phyloP scores from a whole-genome alignment of 2,113 vertebrate species.

The Henicopernis longicauda region DNA sequence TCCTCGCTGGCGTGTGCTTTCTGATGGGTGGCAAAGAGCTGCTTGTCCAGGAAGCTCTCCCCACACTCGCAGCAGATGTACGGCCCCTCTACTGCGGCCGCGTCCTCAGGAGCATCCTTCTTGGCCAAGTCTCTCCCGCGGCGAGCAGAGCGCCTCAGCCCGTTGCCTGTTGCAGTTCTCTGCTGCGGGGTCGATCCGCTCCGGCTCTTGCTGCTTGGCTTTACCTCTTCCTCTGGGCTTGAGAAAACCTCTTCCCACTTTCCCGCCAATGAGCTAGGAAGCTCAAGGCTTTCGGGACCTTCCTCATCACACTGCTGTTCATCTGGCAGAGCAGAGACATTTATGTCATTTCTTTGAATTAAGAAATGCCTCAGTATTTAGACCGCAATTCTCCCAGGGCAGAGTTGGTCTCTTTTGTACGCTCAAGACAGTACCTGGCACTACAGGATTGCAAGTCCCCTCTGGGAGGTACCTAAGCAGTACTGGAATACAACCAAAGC shows the following conservation, averaged over 20 bases:
- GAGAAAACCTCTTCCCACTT: constrained; percentile 71
- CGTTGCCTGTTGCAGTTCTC: constrained; percentile 41
- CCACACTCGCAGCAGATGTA: constrained; percentile 88
- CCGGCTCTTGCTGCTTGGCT: constrained; percentile 54
- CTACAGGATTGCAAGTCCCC: rapidly evolving
- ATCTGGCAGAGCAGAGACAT: constrained; percentile 43
- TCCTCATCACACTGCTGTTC: constrained; percentile 45
- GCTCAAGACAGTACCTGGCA: neutral
- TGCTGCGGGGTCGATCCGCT: neutral
- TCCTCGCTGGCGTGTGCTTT: constrained; percentile 27
- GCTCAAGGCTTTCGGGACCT: constrained; percentile 18
- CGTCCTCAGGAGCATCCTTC: neutral
- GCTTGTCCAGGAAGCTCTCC: constrained; percentile 78
- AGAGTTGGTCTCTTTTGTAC: neutral
- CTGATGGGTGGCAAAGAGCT: constrained; percentile 48
- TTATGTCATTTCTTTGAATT: neutral
- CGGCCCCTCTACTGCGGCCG: constrained; percentile 67
- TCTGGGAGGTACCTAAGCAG: neutral
- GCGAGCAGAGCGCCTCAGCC: constrained; percentile 62
- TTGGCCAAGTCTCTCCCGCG: constrained; percentile 58
- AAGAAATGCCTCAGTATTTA: rapidly evolving
- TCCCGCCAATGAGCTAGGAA: neutral
- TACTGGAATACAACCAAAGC: neutral
- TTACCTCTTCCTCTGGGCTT: constrained; percentile 60
- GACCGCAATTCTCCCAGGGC: rapidly evolving